These are phyloP conservation scores for Rhincodon typus DNA, from an alignment of 2,797 vertebrate genomes.

Conservation along the genomic window DNA sequence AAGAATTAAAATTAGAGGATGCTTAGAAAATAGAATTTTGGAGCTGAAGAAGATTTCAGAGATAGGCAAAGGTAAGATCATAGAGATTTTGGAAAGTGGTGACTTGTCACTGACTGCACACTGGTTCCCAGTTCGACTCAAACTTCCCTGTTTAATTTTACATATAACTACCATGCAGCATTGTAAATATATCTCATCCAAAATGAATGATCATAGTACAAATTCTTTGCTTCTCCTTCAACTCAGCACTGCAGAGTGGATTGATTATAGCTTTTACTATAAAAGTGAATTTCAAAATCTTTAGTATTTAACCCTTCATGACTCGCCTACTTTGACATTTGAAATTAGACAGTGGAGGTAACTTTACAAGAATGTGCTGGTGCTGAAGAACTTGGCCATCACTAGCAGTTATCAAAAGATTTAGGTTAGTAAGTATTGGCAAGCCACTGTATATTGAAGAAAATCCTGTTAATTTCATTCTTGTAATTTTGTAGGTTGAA, in stretches of 20 bases:
- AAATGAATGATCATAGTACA: neutral
- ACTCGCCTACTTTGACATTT: neutral
- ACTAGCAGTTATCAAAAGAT: neutral
- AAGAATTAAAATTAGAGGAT: too few species aligned
- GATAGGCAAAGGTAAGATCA: too few species aligned
- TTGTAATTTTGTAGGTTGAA: neutral
- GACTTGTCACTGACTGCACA: neutral
- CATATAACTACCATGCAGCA: neutral
- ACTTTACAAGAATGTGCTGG: neutral
- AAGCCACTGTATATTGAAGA: neutral
- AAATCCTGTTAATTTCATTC: neutral
- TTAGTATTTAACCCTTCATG: neutral
- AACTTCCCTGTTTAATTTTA: neutral
- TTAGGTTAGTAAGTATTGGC: neutral
- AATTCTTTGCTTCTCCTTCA: neutral
- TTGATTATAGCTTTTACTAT: neutral
- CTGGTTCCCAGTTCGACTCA: neutral
- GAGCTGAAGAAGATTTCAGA: too few species aligned
- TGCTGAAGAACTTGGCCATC: neutral
- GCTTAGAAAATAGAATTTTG: too few species aligned
- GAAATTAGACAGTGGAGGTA: neutral
- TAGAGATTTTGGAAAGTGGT: too few species aligned
- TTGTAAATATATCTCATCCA: neutral
- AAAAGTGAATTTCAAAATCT: neutral
- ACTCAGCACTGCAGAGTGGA: neutral